A percentile compares a stretch with the other conserved stretches of the same genome.
phyloP scores from a whole-genome alignment of 2,888 invertebrate genomes.

The Epicampocera succincta region DNA sequence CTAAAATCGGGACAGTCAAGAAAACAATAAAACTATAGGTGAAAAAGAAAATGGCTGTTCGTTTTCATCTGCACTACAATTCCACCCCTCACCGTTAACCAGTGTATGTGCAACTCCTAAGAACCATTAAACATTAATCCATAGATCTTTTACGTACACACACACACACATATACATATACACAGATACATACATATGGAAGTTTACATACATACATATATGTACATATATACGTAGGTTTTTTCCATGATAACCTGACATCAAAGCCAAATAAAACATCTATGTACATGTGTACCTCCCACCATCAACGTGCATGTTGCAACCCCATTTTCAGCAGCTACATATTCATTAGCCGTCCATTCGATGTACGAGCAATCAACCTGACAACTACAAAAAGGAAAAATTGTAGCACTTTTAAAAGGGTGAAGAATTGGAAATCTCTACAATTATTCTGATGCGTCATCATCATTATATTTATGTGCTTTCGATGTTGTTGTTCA shows the following conservation, averaged over 20 bases:
- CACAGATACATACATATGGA: not conserved
- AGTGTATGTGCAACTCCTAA: too few relatives aligned
- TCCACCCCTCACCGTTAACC: too few relatives aligned
- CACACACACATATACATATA: not conserved
- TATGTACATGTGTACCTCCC: not conserved
- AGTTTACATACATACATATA: not conserved
- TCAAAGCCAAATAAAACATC: conserved; percentile 13
- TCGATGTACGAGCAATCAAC: not conserved
- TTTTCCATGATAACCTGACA: not conserved
- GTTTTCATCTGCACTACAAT: too few relatives aligned
- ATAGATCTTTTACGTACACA: conserved; percentile 4
- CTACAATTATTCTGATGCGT: conserved; percentile 68
- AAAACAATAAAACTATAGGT: too few relatives aligned
- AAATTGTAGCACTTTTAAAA: conserved; percentile 43
- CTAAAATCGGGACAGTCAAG: too few relatives aligned
- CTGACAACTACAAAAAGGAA: not conserved
- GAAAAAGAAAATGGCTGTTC: too few relatives aligned
- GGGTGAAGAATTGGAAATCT: conserved; percentile 56
- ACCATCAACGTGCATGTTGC: conserved; percentile 1
- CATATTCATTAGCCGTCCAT: not conserved
- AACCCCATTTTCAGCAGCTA: conserved; percentile 19
- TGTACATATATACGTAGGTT: not conserved
- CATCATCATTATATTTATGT: conserved; percentile 62
- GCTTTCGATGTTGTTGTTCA: conserved; percentile 21
- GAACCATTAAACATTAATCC: not conserved